Evolutionary conservation across 2,888 invertebrate genomes (phyloP), one percentile per base, ranked within the genome.

Genomic region (Coenonympha arcania): DNA sequence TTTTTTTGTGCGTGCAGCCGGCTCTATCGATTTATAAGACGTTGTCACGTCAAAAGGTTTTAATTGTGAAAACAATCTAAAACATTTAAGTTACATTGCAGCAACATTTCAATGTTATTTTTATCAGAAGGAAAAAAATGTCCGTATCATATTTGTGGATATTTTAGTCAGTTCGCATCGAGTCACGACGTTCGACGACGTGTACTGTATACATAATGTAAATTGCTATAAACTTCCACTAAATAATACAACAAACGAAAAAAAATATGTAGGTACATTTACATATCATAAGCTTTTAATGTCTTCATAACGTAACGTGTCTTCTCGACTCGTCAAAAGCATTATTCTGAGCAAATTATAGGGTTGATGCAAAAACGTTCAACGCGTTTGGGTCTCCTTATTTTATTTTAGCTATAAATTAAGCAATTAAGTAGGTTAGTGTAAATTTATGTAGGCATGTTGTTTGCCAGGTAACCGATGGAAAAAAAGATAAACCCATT

Each of bases 401-500:
- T 52, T 52, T 50, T 55, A 57, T 57, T 55, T 55, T 33, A 43
- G 40, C 50, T 34, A 53, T 55, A 57, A 55, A 57, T 55, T 53
- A 55, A 45, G 51, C 45, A 55, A 57, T 57, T 54, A 55, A 53
- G 51, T 53, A 55, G 51, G 55, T 53, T 54, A 53, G 48, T 54
- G 42, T 53, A 52, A 55, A 51, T 53, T 55, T 55, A 55, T 57
- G 52, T 49, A 48, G 49, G 47, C 49, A 54, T 50, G 52, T 49
- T 51, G 51, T 52, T 54, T 48, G 40, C 51, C 50, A 44, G 36
- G 33, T 28, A 40, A 42, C 33, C 40, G 43, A 44, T 44, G 42
- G 28, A 45, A 43, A 52, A 47, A 44, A 48, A 43, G 48, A 48
- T 52, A 45, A 48, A 52, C 44, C 20, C 43, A 44, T 13, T 26